Conservation (phyloP, 2,888 invertebrate genomes). For the Sericinus montela region DNA sequence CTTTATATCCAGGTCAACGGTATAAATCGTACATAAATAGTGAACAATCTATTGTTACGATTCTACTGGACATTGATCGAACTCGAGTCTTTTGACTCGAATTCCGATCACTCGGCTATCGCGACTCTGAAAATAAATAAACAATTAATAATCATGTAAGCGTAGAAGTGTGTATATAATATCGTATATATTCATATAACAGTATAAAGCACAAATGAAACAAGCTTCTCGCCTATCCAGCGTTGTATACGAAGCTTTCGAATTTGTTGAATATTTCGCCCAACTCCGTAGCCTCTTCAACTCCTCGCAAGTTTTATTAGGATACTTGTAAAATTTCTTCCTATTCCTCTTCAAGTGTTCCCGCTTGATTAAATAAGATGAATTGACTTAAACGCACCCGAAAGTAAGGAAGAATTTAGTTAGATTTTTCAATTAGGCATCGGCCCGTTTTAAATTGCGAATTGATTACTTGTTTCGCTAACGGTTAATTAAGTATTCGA, state of each 20-base stretch:
- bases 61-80: no score
- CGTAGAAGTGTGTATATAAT: no score
- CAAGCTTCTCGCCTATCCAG: background rate
- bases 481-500: slow-evolving; percentile 32
- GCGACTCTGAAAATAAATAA: no score
- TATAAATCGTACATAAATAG: no score
- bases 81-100: no score
- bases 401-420: slow-evolving; percentile 34
- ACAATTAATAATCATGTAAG: no score
- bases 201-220: background rate
- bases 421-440: slow-evolving; percentile 40
- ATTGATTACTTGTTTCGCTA: slow-evolving; percentile 35
- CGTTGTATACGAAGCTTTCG: slow-evolving; percentile 42
- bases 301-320: slow-evolving; percentile 72
- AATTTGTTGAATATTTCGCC: slow-evolving; percentile 65
- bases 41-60: no score
- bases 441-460: slow-evolving; percentile 27
- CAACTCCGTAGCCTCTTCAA: slow-evolving; percentile 53
- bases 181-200: no score
- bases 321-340: slow-evolving; percentile 77
- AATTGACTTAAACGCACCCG: slow-evolving; percentile 62
- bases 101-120: no score
- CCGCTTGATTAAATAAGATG: slow-evolving; percentile 75
- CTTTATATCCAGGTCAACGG: no score
- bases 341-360: slow-evolving; percentile 65